Evolutionary conservation across 2,797 vertebrate species (phyloP).

Genomic region (Macropus fuliginosus): DNA sequence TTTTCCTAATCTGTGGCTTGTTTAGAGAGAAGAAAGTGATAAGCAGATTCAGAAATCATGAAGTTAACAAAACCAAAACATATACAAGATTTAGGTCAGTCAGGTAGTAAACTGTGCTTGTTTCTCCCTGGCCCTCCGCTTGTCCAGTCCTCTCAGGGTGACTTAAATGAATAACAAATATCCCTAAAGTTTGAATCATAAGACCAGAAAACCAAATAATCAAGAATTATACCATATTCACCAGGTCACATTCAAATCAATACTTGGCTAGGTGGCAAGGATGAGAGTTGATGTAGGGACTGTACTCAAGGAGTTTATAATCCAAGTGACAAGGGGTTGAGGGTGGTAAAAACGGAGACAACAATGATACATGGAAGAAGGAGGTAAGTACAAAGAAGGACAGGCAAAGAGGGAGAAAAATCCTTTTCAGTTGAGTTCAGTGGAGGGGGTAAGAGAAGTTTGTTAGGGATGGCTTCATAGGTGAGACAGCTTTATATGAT

Average conservation of each 20-base stretch:
- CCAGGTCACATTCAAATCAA: background rate
- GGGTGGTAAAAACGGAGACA: background rate
- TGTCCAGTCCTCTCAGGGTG: background rate
- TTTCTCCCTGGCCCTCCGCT: background rate
- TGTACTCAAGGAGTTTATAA: background rate
- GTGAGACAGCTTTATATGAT: background rate
- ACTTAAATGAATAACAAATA: background rate
- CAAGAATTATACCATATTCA: background rate
- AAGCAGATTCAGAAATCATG: background rate
- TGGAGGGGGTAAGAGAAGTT: background rate
- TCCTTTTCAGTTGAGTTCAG: background rate
- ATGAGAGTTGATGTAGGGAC: background rate
- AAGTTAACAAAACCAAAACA: background rate
- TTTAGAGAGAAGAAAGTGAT: background rate
- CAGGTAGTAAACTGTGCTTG: background rate
- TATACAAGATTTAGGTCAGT: background rate
- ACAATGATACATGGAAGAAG: background rate
- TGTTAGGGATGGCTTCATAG: background rate
- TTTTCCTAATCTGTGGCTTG: background rate
- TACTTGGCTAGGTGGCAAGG: background rate
- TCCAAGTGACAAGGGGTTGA: background rate
- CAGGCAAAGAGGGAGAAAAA: background rate
- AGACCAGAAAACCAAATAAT: background rate
- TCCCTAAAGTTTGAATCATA: background rate
- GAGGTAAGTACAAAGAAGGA: background rate